These are phyloP conservation scores for Xiphorhynchus erythropygius DNA, from an alignment of 2,797 vertebrate species.

Conservation along the genomic window DNA sequence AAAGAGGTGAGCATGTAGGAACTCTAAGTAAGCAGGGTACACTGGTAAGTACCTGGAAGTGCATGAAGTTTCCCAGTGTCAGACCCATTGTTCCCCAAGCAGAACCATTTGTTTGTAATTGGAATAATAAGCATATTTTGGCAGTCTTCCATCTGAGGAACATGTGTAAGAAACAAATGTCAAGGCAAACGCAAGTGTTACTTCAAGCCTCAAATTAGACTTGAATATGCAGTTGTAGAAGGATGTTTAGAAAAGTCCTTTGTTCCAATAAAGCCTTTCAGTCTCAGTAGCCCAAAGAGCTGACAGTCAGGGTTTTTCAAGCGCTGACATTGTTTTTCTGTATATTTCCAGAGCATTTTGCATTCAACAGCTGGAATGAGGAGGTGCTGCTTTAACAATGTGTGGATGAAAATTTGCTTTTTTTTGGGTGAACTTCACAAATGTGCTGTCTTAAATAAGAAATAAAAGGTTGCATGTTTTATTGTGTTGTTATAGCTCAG, in stretches of 20 bases:
- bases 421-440: not conserved
- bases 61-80: not conserved
- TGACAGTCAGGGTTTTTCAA: not conserved
- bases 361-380: not conserved
- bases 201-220: not conserved
- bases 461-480: not conserved
- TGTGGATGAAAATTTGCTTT: not conserved
- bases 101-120: slow-evolving; percentile 21
- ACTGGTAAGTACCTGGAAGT: not conserved
- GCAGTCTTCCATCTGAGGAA: not conserved
- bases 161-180: not conserved
- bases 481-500: not conserved
- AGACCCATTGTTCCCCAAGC: not conserved
- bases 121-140: slow-evolving; percentile 9
- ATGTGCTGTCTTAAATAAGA: not conserved
- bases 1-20: not conserved
- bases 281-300: not conserved
- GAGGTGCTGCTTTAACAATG: not conserved
- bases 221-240: not conserved
- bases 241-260: not conserved
- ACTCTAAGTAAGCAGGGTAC: not conserved
- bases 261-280: not conserved
- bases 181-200: not conserved
- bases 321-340: not conserved
- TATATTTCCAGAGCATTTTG: not conserved